A percentile compares a stretch with the other conserved stretches of the same genome.
phyloP scores from a whole-genome alignment of 2,113 vertebrate genomes.

The Saguinus imperator region DNA sequence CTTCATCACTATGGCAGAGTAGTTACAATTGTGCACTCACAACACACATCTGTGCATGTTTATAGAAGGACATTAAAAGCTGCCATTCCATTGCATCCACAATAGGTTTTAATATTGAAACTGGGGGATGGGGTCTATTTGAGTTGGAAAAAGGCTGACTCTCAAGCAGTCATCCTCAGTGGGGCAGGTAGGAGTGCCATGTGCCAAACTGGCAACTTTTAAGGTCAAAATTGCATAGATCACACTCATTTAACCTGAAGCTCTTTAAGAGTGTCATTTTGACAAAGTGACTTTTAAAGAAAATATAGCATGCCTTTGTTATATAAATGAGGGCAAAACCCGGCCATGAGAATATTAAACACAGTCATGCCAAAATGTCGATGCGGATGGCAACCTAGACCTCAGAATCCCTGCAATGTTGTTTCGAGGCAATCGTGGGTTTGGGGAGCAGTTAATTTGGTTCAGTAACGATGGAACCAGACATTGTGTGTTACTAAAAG shows the following conservation, averaged over 20 bases:
- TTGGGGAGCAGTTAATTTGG: not conserved
- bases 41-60: not conserved
- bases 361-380: constrained; percentile 2
- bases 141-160: not conserved
- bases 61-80: constrained; percentile 54
- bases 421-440: accelerated
- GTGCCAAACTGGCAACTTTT: constrained; percentile 24
- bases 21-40: accelerated
- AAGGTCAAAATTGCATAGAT: constrained; percentile 46
- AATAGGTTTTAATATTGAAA: not conserved
- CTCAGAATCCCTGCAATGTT: not conserved
- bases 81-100: not conserved
- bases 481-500: not conserved
- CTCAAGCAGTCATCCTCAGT: not conserved
- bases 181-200: not conserved
- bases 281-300: constrained; percentile 75
- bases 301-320: constrained; percentile 25
- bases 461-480: not conserved
- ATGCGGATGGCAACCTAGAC: not conserved
- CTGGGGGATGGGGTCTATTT: accelerated
- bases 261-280: constrained; percentile 73
- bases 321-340: constrained; percentile 44
- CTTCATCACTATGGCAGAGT: constrained; percentile 33
- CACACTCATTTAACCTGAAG: constrained; percentile 54
- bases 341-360: not conserved